Conservation (phyloP, 2,797 vertebrate genomes). For the Crenichthys baileyi region DNA sequence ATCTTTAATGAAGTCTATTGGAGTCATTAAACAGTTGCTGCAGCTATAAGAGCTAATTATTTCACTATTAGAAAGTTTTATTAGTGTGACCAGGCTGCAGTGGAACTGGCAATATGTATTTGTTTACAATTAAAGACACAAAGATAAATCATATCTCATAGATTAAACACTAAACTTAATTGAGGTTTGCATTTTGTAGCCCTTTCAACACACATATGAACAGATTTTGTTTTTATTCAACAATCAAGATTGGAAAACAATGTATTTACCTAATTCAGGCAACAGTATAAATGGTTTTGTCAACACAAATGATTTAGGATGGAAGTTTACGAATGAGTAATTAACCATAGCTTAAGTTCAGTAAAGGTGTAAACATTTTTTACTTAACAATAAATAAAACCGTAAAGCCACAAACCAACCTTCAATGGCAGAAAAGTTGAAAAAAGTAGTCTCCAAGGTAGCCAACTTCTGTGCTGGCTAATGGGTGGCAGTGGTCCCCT, state of each 20-base stretch:
- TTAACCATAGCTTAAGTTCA: not conserved
- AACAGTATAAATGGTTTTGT: not conserved
- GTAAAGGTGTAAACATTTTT: not conserved
- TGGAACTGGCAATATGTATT: not conserved
- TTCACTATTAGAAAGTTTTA: slow-evolving; percentile 29
- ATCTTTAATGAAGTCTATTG: slow-evolving; percentile 50
- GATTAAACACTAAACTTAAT: not conserved
- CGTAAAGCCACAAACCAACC: not conserved
- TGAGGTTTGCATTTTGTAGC: not conserved
- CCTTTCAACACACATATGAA: not conserved
- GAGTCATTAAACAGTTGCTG: slow-evolving; percentile 35
- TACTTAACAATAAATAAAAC: not conserved
- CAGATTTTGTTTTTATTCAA: not conserved
- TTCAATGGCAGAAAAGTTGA: not conserved
- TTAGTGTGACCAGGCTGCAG: not conserved
- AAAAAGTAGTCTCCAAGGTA: not conserved
- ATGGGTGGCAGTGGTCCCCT: not conserved
- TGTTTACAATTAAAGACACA: not conserved
- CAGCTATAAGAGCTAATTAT: slow-evolving; percentile 49
- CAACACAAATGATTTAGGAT: no score
- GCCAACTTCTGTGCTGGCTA: not conserved
- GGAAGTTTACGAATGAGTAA: not conserved
- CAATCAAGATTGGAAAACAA: not conserved
- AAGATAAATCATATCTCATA: not conserved
- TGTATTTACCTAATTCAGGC: not conserved